phyloP scores from a whole-genome alignment of 2,797 vertebrate genomes.

The Macrochelys suwanniensis region DNA sequence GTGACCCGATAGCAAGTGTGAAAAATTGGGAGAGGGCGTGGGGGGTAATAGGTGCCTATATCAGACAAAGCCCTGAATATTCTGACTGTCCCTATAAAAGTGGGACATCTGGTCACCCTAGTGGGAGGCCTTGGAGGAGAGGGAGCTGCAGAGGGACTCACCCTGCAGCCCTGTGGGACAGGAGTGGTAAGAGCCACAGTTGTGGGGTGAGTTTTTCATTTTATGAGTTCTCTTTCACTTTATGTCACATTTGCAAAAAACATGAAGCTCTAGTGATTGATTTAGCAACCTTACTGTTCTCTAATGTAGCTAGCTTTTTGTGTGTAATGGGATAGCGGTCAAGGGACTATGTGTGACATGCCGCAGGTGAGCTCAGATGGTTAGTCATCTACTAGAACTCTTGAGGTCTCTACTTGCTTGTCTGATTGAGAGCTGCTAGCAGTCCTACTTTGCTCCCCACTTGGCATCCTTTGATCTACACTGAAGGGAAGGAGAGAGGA shows the following conservation, averaged over 20 bases:
- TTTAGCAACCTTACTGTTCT: not conserved
- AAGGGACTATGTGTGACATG: not conserved
- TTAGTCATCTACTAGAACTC: fast-evolving
- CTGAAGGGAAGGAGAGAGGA: not conserved
- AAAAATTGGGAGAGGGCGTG: too few relatives aligned
- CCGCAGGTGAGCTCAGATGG: not conserved
- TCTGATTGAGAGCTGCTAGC: not conserved
- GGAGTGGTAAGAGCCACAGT: not conserved
- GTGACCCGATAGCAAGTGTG: too few relatives aligned
- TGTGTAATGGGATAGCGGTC: not conserved
- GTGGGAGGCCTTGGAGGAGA: not conserved
- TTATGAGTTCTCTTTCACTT: not conserved
- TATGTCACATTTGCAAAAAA: not conserved
- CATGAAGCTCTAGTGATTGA: not conserved
- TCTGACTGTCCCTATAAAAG: too few relatives aligned
- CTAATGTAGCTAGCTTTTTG: not conserved
- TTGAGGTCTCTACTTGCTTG: fast-evolving
- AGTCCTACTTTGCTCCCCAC: not conserved
- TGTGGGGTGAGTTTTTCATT: not conserved
- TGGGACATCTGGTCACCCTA: too few relatives aligned
- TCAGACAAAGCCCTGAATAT: too few relatives aligned
- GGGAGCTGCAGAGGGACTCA: not conserved
- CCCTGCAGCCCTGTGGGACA: not conserved
- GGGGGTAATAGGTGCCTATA: too few relatives aligned
- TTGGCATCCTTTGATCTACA: not conserved